Base-by-base conservation (phyloP, 92 coral and sea anemone species). In the Umimayanthus chanpuru region DNA sequence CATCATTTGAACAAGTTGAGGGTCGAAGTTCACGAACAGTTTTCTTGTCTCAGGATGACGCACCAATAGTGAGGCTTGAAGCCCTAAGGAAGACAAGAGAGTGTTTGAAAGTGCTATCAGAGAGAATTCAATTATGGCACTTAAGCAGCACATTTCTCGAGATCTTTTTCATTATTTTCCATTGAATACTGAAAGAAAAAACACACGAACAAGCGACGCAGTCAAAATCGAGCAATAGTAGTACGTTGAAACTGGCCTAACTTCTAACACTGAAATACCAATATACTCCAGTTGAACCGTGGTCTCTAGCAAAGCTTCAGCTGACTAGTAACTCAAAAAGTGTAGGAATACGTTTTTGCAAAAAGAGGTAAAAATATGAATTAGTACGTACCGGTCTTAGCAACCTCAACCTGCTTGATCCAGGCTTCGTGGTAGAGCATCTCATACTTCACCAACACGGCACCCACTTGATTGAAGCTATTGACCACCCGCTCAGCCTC, bases 31-130 rank as follows among this genome's bases (percentile, higher is more conserved):
- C 66, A 95, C 98, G 49, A 88, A 88, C 88, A 93, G 76, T 58
- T 93, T 89, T 16, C 89, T 90, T 14, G 93, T 91, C 50, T 95
- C 94, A 50, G 89, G 89, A 66, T 95, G 94, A 1, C 96, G 93
- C 43, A 95, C 98, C 76, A 95, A 72, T 79, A 95, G 86, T 5
- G 96, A 95, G 0, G 98, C 98, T 86, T 93, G 96, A 26, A 95
- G 89, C 7, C 98, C 98, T 95, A 53, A 12, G 80, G 56, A 70
- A 39, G 50, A n/a, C 50, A 82, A 76, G 9, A 47, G 50, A 87
- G 26, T 61, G 20, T 20, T 18, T 55, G 14, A 11, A 55, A 11
- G 1, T 55, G 36, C 36, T 32, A 32, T 32, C 36, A 32, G 36
- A 0, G 36, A 32, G 1, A 32, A 32, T 32, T 32, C 36, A 32